phyloP scores from a whole-genome alignment of 2,113 vertebrate species.

The Chaenocephalus aceratus region DNA sequence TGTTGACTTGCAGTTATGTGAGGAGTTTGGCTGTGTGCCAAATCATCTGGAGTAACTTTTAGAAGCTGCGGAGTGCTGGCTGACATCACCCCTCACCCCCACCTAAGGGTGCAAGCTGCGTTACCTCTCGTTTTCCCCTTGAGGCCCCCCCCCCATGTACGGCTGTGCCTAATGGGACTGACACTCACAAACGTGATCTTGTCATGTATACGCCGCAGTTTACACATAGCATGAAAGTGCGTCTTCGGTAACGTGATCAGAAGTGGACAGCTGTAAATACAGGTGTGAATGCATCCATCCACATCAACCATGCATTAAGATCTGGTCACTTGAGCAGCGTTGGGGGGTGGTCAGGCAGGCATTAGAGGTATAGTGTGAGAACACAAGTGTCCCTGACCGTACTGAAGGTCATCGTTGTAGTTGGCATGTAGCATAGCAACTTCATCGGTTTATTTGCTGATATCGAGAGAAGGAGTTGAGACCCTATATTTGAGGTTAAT shows the following conservation, averaged over 20 bases:
- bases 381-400: conserved; percentile 32
- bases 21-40: conserved; percentile 66
- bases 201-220: conserved; percentile 25
- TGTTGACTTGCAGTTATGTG: conserved; percentile 77
- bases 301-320: conserved; percentile 37
- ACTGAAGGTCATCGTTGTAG: conserved; percentile 50
- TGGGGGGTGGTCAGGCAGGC: neutral
- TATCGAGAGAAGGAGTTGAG: conserved; percentile 1
- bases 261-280: conserved; percentile 56
- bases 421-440: conserved; percentile 29
- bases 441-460: conserved; percentile 32
- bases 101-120: conserved; percentile 31
- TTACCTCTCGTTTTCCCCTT: conserved; percentile 55
- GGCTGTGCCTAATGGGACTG: conserved; percentile 14
- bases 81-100: conserved; percentile 58
- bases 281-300: conserved; percentile 58
- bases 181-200: conserved; percentile 14
- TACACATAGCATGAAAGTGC: conserved; percentile 1
- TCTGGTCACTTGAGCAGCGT: conserved; percentile 13
- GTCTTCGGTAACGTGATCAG: conserved; percentile 48
- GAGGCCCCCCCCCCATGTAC: conserved; percentile 45
- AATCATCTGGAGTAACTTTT: conserved; percentile 76
- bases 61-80: conserved; percentile 55
- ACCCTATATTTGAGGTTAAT: neutral
- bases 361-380: conserved; percentile 46